A percentile compares a stretch with the other conserved stretches of the same genome.
phyloP scores from a whole-genome alignment of 2,888 invertebrate species.

The Octodonta nipae region DNA sequence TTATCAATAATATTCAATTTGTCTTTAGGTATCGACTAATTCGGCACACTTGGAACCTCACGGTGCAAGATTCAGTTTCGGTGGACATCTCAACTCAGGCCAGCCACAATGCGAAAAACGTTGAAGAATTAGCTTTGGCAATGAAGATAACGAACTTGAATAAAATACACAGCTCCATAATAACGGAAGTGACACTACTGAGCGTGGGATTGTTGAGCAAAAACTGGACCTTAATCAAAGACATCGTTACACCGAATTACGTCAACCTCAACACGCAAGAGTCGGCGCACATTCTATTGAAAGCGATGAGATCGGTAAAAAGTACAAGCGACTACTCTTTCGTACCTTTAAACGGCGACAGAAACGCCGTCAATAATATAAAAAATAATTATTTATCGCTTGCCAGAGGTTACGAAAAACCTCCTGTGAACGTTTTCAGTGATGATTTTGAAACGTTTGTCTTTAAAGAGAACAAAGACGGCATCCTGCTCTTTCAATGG shows the following conservation, averaged over 20 bases:
- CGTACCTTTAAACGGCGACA: constrained; percentile 26
- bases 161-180: constrained; percentile 46
- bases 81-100: constrained; percentile 39
- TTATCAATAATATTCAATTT: no score
- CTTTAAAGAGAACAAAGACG: constrained; percentile 23
- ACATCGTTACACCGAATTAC: constrained; percentile 27
- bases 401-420: constrained; percentile 31
- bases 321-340: constrained; percentile 28
- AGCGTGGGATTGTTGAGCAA: constrained; percentile 48
- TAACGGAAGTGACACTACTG: constrained; percentile 42
- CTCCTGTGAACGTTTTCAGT: constrained; percentile 26
- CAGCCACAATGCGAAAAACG: constrained; percentile 32
- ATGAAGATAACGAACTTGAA: constrained; percentile 58
- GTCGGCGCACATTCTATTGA: constrained; percentile 40
- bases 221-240: constrained; percentile 42
- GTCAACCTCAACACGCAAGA: constrained; percentile 39
- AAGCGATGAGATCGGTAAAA: constrained; percentile 31
- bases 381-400: constrained; percentile 36
- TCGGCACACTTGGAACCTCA: constrained; percentile 50
- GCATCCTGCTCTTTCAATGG: constrained; percentile 32
- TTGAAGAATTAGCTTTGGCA: constrained; percentile 51
- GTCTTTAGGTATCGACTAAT: constrained; percentile 44
- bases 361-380: constrained; percentile 20
- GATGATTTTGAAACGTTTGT: constrained; percentile 13
- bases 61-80: constrained; percentile 47